These are phyloP conservation scores for Cephus cinctus DNA, from an alignment of 1,140 invertebrate species.

Conservation along the genomic window DNA sequence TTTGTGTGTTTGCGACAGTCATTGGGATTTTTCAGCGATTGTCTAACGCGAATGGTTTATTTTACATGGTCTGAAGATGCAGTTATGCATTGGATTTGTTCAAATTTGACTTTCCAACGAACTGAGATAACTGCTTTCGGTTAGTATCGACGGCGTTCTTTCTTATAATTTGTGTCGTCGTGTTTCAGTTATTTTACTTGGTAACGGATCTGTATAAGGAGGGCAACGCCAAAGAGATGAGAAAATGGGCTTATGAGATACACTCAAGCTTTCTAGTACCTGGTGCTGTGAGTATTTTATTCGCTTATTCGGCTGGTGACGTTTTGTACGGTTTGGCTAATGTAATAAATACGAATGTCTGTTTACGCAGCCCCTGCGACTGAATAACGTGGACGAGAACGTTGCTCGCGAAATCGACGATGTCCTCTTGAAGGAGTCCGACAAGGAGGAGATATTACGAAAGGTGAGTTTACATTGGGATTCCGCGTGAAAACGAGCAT, in stretches of 20 bases:
- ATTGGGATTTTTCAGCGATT: no score
- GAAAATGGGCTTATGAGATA: slow-evolving; percentile 97
- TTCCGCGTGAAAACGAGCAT: no score
- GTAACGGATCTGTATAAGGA: slow-evolving; percentile 84
- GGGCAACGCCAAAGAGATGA: slow-evolving; percentile 84
- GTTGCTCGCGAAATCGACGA: slow-evolving; percentile 87
- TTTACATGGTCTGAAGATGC: no score
- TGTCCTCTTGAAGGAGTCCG: slow-evolving; percentile 74
- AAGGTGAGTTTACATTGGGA: no score
- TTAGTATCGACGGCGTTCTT: neutral
- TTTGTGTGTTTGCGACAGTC: no score
- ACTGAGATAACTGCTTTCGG: no score
- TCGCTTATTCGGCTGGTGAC: no score
- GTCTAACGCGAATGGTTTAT: no score
- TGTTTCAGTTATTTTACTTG: slow-evolving; percentile 82
- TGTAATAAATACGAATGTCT: neutral
- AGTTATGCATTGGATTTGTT: no score
- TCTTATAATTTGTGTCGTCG: slow-evolving; percentile 16
- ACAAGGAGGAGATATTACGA: slow-evolving; percentile 86
- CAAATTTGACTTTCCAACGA: no score
- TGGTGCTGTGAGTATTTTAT: slow-evolving; percentile 70
- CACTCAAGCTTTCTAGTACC: slow-evolving; percentile 94
- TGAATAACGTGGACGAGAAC: slow-evolving; percentile 82
- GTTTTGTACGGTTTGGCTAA: no score
- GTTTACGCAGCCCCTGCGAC: slow-evolving; percentile 69